A percentile compares a stretch with the other conserved stretches of the same genome.
phyloP scores from a whole-genome alignment of 1,140 invertebrate genomes.

The Drosophila trapezifrons region DNA sequence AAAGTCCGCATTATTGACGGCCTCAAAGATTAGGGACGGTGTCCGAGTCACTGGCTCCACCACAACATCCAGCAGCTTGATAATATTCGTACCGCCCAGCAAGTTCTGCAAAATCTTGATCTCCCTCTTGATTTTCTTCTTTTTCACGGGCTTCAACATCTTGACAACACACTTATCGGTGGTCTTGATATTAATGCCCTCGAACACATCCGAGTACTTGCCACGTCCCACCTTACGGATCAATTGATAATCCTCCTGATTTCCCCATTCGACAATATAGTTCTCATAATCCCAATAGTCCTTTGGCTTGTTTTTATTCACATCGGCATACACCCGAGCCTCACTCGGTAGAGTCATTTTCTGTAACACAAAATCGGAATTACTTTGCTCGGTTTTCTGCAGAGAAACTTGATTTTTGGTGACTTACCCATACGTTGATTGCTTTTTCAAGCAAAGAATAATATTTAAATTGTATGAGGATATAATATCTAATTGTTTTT shows the following conservation, averaged over 20 bases:
- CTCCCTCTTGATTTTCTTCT: conserved; percentile 99
- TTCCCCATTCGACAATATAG: conserved; percentile 98
- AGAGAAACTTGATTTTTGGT: background rate
- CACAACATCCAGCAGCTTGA: conserved; percentile 98
- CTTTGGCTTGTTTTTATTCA: conserved; percentile 98
- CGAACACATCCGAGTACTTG: conserved; percentile 99
- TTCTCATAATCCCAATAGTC: conserved; percentile 99
- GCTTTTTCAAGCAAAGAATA: background rate
- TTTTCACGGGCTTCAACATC: conserved; percentile 99
- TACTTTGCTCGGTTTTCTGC: conserved; percentile 9
- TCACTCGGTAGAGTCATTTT: conserved; percentile 95
- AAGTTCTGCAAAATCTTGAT: conserved; percentile 99
- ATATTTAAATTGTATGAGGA: background rate
- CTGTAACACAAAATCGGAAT: conserved; percentile 13
- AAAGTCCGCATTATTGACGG: conserved; percentile 99
- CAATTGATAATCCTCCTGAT: conserved; percentile 99
- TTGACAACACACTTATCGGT: conserved; percentile 99
- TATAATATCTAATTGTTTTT: background rate
- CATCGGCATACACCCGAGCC: conserved; percentile 94
- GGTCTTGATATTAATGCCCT: conserved; percentile 99
- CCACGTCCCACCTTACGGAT: conserved; percentile 99
- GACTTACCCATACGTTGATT: background rate
- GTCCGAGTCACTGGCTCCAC: conserved; percentile 99
- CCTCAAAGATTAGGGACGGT: conserved; percentile 99
- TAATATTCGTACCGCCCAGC: conserved; percentile 99